phyloP scores from a whole-genome alignment of 2,888 invertebrate species.

The Galerucella pusilla region DNA sequence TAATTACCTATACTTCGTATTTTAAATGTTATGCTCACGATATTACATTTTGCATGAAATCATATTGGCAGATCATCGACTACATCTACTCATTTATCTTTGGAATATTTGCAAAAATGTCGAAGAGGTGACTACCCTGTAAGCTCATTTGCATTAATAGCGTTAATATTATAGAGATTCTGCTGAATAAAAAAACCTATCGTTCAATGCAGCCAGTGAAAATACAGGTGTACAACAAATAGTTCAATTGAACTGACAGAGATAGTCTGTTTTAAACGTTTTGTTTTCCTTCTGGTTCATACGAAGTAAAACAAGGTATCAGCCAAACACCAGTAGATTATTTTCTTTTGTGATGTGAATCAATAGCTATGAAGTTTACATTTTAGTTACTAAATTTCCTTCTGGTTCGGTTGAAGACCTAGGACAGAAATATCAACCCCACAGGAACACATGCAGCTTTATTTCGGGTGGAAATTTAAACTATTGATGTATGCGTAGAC shows the following conservation, averaged over 20 bases:
- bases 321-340: too few relatives aligned
- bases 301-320: too few relatives aligned
- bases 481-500: too few relatives aligned
- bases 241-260: background rate
- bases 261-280: background rate
- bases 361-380: too few relatives aligned
- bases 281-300: too few relatives aligned
- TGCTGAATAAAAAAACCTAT: constrained; percentile 16
- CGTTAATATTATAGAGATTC: constrained; percentile 22
- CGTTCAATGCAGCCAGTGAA: constrained; percentile 18
- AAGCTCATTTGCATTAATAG: constrained; percentile 23
- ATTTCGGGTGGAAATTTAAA: too few relatives aligned
- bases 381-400: too few relatives aligned
- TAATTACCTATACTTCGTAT: background rate
- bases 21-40: background rate
- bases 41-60: background rate
- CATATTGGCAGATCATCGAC: background rate
- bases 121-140: constrained; percentile 21
- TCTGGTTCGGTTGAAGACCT: too few relatives aligned
- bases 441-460: too few relatives aligned
- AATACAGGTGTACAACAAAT: constrained; percentile 21
- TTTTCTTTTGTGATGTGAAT: too few relatives aligned
- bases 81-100: background rate
- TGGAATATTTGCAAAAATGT: constrained; percentile 8
- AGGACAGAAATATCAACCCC: too few relatives aligned